Evolutionary conservation across 2,888 invertebrate genomes (phyloP), one percentile per base, ranked within the genome.

Genomic region (Nyleta sp.): DNA sequence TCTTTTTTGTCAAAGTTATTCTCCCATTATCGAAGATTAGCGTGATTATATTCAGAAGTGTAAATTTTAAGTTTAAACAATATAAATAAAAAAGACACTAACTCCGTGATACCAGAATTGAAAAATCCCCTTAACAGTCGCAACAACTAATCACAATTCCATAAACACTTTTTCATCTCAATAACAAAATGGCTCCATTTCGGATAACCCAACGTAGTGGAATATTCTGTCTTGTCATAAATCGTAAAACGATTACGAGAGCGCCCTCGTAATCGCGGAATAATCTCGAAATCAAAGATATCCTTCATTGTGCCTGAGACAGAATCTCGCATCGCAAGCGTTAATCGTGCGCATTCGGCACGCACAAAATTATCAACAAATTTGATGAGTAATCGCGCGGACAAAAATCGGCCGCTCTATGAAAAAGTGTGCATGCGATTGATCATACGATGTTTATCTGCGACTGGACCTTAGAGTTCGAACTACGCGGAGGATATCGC

Each of bases 381-480:
- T 40, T 35, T n/a, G 64, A 75, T 70, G 62, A 62, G 68, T 68
- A 75, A 75, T 68, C 20, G 20, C 31, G n/a, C 31, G 10, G 67
- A 62, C 57, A 71, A 71, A 71, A 64, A 76, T 76, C 64, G 18
- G 33, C 0, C 65, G 22, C 35, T 57, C 31, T 33, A 65, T 70
- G 76, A 76, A 64, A 76, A 71, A 55, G 68, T 13, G 38, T 40
- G 60, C 60, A 60, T 67, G 33, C 59, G 59, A 70, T 76, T 68
- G 68, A 57, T 78, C 73, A 68, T 68, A 64, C 64, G 73, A 78
- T 78, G 73, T 60, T 78, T 68, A 70, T 78, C 73, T 31, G 35
- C 18, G 17, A 65, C 46, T 71, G 78, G 71, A 78, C 78, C 74
- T 78, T 70, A 65, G 78, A 74, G 71, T 78, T 78, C 74, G 78